phyloP scores from a whole-genome alignment of 2,113 vertebrate genomes.

The Podarcis cretensis region DNA sequence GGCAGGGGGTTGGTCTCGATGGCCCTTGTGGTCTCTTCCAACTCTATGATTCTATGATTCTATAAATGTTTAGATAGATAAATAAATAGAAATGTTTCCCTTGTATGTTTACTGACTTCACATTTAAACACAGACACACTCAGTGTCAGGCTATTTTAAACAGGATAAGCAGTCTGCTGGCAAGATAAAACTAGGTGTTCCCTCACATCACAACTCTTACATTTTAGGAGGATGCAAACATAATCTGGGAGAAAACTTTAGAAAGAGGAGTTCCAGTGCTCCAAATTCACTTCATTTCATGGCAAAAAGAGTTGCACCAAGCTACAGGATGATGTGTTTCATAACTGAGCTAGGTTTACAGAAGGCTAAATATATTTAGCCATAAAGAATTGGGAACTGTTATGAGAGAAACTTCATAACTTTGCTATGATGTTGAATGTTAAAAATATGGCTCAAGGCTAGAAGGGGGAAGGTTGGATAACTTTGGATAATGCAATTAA shows the following conservation, averaged over 20 bases:
- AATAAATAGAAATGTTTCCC: neutral
- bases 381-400: neutral
- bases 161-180: neutral
- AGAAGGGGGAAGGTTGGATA: no score
- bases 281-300: neutral
- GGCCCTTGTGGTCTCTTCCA: no score
- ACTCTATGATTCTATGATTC: no score
- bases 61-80: neutral
- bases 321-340: slow-evolving; percentile 24
- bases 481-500: neutral
- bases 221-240: no score
- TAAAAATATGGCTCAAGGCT: neutral
- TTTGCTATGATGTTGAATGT: neutral
- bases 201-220: neutral
- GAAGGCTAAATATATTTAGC: slow-evolving; percentile 32
- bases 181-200: no score
- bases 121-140: neutral
- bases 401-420: slow-evolving; percentile 27
- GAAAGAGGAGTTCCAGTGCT: neutral
- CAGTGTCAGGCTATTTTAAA: neutral
- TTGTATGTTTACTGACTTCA: neutral
- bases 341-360: slow-evolving; percentile 23
- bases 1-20: no score
- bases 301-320: slow-evolving; percentile 41
- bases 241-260: neutral